phyloP scores from a whole-genome alignment of 2,113 vertebrate species.

The Gymnogyps californianus region DNA sequence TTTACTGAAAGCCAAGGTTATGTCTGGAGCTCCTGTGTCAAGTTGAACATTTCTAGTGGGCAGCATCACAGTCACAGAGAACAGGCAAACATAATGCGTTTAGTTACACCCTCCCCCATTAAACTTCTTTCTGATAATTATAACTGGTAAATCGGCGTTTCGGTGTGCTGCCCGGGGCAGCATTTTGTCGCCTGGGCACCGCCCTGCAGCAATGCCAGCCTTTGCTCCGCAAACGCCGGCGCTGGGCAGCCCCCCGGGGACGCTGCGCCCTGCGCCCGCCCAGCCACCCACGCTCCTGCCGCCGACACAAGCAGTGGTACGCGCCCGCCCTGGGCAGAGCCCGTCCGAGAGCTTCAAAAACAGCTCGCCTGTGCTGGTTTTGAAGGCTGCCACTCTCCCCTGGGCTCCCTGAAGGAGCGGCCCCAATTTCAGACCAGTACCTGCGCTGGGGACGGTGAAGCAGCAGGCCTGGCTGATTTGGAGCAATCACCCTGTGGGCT shows the following conservation, averaged over 20 bases:
- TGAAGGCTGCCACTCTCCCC: not conserved
- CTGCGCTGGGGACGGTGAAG: not conserved
- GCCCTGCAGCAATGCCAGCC: too few species aligned
- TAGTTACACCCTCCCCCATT: not conserved
- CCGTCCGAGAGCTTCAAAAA: rapidly evolving
- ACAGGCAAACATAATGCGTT: not conserved
- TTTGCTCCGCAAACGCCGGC: not conserved
- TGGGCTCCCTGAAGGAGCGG: not conserved
- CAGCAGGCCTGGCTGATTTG: not conserved
- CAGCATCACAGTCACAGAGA: not conserved
- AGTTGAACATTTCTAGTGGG: not conserved
- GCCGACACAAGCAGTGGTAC: rapidly evolving
- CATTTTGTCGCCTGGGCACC: too few species aligned
- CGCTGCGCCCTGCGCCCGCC: not conserved
- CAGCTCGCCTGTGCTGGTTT: too few species aligned
- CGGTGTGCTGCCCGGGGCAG: not conserved
- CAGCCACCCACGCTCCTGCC: not conserved
- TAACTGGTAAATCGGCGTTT: rapidly evolving
- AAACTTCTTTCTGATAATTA: not conserved
- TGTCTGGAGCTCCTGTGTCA: not conserved
- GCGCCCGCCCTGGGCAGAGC: not conserved
- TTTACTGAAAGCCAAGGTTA: not conserved
- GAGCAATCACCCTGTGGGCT: not conserved
- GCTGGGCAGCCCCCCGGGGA: not conserved
- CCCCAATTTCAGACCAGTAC: not conserved